phyloP scores from a whole-genome alignment of 2,797 vertebrate genomes.

The Chloroceryle amazona region DNA sequence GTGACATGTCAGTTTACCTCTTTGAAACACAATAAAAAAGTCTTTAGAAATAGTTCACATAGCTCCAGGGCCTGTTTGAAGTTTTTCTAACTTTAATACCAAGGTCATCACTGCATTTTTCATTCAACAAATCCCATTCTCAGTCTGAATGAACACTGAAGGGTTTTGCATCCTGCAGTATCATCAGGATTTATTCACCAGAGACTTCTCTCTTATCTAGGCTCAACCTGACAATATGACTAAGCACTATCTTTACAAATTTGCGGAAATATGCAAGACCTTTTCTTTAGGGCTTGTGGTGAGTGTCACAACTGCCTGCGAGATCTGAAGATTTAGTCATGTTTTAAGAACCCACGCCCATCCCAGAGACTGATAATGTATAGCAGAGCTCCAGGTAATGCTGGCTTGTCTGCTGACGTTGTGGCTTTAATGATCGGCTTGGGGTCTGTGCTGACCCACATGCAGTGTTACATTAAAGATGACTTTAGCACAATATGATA shows the following conservation, averaged over 20 bases:
- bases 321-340: not conserved
- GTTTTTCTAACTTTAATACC: not conserved
- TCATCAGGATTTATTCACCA: not conserved
- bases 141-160: not conserved
- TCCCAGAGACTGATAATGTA: not conserved
- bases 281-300: not conserved
- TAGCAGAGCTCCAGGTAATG: not conserved
- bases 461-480: not conserved
- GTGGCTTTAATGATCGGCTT: not conserved
- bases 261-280: not conserved
- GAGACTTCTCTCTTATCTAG: not conserved
- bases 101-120: slow-evolving; percentile 17
- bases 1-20: not conserved
- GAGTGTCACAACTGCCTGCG: not conserved
- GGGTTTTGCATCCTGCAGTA: not conserved
- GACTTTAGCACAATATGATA: not conserved
- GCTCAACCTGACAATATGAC: not conserved
- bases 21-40: not conserved
- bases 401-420: not conserved
- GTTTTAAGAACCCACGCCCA: not conserved
- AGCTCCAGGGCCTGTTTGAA: not conserved
- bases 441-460: not conserved
- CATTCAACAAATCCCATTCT: not conserved
- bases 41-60: not conserved
- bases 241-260: not conserved